Evolutionary conservation across 2,888 invertebrate species (phyloP).

Genomic region (Hoplodrina blanda): DNA sequence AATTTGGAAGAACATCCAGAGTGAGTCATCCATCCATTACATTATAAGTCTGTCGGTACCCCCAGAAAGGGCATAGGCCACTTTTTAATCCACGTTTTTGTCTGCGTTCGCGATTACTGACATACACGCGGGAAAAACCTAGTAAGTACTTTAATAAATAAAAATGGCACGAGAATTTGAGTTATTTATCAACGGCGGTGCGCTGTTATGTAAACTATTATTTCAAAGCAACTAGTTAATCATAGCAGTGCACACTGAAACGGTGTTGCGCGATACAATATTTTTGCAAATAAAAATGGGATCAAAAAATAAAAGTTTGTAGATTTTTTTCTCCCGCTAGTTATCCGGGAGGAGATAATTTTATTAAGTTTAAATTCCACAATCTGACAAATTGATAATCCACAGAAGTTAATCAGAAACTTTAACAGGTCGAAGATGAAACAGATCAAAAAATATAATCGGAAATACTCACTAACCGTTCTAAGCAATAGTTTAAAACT

Average conservation of each 20-base stretch:
- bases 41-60: too few relatives aligned
- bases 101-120: too few relatives aligned
- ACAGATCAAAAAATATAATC: slow-evolving; percentile 86
- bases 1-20: too few relatives aligned
- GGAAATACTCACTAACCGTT: slow-evolving; percentile 84
- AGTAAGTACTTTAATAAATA: neutral
- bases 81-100: too few relatives aligned
- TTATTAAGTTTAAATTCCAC: slow-evolving; percentile 89
- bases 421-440: slow-evolving; percentile 82
- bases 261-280: too few relatives aligned
- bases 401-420: slow-evolving; percentile 86
- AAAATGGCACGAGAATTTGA: slow-evolving; percentile 8
- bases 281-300: too few relatives aligned
- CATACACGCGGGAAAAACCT: too few relatives aligned
- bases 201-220: slow-evolving; percentile 25
- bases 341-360: slow-evolving; percentile 81
- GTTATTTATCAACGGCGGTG: slow-evolving; percentile 11
- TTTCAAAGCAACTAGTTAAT: neutral
- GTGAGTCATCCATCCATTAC: too few relatives aligned
- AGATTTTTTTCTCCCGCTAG: slow-evolving; percentile 75
- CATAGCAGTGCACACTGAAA: neutral
- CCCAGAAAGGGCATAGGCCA: too few relatives aligned
- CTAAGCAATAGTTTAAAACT: slow-evolving; percentile 80
- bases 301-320: too few relatives aligned
- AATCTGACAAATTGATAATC: slow-evolving; percentile 86